phyloP scores from a whole-genome alignment of 2,888 invertebrate genomes.

The Pristionchus fissidentatus region DNA sequence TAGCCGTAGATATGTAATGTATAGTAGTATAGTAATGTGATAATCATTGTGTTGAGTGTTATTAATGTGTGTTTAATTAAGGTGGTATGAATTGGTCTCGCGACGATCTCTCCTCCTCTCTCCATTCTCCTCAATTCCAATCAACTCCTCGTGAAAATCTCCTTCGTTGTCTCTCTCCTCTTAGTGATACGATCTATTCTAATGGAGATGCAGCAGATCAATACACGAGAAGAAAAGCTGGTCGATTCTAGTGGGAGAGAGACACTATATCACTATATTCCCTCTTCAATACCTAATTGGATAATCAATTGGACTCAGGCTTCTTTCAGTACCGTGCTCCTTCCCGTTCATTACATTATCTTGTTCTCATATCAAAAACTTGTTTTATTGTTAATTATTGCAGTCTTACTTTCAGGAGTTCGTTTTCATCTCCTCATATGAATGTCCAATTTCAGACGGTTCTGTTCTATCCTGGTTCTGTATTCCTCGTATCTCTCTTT shows the following conservation, averaged over 20 bases:
- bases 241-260: slow-evolving; percentile 17
- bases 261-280: no score
- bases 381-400: background rate
- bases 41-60: no score
- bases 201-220: slow-evolving; percentile 8
- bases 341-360: no score
- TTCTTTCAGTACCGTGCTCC: background rate
- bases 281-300: no score
- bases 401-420: background rate
- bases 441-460: slow-evolving; percentile 4
- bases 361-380: background rate
- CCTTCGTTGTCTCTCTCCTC: background rate
- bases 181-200: background rate
- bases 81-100: background rate
- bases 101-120: background rate
- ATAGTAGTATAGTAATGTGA: no score
- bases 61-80: no score
- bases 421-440: background rate
- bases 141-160: slow-evolving; percentile 10
- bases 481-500: background rate
- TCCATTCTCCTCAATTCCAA: background rate
- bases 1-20: no score
- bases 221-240: background rate
- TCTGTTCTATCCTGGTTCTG: background rate
- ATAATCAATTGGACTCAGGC: background rate